phyloP scores from a whole-genome alignment of 2,113 vertebrate genomes.

The Sinocyclocheilus grahami region DNA sequence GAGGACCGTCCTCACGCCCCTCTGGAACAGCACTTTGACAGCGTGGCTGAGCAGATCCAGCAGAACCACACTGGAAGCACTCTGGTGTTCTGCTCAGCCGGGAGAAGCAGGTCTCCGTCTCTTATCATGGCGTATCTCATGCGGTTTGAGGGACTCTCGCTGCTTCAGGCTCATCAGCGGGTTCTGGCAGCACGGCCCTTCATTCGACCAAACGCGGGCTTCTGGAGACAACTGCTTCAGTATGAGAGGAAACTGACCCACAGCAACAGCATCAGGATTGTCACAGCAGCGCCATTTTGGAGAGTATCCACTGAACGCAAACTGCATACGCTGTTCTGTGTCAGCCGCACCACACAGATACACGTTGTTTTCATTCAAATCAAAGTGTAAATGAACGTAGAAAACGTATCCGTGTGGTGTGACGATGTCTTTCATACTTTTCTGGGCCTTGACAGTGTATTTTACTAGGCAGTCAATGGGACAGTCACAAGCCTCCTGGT shows the following conservation, averaged over 20 bases:
- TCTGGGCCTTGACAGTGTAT: too few relatives aligned
- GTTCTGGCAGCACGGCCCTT: constrained; percentile 68
- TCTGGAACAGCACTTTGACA: constrained; percentile 71
- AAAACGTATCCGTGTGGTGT: too few relatives aligned
- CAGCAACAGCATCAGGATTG: constrained; percentile 65
- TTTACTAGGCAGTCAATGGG: too few relatives aligned
- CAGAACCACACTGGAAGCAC: constrained; percentile 62
- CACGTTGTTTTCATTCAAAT: too few relatives aligned
- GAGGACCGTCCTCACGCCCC: constrained; percentile 59
- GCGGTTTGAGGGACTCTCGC: constrained; percentile 68
- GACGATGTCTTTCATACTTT: too few relatives aligned
- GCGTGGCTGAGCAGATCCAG: constrained; percentile 67
- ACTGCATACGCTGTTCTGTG: too few relatives aligned
- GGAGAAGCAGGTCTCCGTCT: constrained; percentile 73
- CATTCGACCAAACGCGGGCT: constrained; percentile 72
- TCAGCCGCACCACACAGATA: too few relatives aligned
- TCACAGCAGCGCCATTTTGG: too few relatives aligned
- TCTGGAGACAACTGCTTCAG: constrained; percentile 80
- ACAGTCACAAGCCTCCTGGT: too few relatives aligned
- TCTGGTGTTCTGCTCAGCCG: constrained; percentile 74
- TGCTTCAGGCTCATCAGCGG: constrained; percentile 66
- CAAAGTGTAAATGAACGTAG: too few relatives aligned
- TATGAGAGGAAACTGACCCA: constrained; percentile 70
- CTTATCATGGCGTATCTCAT: constrained; percentile 78
- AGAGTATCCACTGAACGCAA: too few relatives aligned